These are phyloP conservation scores for Pherbina coryleti DNA, from an alignment of 2,888 invertebrate species.

Conservation along the genomic window DNA sequence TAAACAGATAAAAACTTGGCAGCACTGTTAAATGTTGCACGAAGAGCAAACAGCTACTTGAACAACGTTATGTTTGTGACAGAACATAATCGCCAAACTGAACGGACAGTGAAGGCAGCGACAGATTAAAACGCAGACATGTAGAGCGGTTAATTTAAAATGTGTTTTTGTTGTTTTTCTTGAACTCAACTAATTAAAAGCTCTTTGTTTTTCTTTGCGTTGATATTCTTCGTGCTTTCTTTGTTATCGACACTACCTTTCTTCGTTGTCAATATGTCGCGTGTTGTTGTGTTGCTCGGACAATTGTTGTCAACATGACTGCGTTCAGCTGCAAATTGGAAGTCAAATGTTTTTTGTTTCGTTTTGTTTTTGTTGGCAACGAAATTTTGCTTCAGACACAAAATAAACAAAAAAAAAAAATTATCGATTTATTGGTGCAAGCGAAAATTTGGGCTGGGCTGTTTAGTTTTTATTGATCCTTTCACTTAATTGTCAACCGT, in stretches of 20 bases:
- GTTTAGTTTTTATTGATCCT: constrained; percentile 5
- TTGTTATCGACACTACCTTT: not conserved
- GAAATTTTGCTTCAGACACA: not conserved
- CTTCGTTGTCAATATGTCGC: constrained; percentile 13
- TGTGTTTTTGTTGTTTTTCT: not conserved
- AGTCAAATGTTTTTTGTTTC: not conserved
- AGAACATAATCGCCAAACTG: not conserved
- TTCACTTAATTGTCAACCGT: constrained; percentile 7
- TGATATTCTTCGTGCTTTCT: not conserved
- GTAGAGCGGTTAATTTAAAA: not conserved
- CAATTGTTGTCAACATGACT: constrained; percentile 5
- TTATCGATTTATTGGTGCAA: not conserved
- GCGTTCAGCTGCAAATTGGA: not conserved
- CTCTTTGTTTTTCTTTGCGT: not conserved
- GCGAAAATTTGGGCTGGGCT: constrained; percentile 1
- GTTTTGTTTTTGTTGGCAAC: no score
- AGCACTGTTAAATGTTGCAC: constrained; percentile 8
- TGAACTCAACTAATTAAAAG: constrained; percentile 1
- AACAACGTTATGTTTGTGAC: not conserved
- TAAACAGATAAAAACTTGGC: constrained; percentile 29
- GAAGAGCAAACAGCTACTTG: not conserved
- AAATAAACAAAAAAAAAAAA: not conserved
- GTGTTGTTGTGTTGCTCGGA: not conserved
- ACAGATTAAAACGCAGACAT: not conserved
- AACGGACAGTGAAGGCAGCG: not conserved